Base-by-base conservation (phyloP, 2,113 vertebrate genomes). In the Gavia stellata region DNA sequence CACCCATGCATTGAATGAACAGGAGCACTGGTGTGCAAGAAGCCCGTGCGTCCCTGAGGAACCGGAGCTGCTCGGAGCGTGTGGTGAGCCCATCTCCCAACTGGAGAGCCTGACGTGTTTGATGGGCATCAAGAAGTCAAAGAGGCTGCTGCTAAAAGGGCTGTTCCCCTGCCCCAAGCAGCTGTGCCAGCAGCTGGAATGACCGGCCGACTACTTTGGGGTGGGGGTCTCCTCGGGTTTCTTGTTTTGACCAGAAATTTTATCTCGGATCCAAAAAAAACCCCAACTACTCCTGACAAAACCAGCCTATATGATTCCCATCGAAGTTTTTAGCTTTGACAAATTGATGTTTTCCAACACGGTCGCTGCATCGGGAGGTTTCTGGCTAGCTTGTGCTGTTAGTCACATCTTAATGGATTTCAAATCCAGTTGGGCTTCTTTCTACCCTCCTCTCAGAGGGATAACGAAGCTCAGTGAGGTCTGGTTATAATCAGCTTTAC, bases 391-490 rank as follows among this genome's bases (percentile, higher is more conserved):
- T 93, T 12, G 6, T 61, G 86, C 77, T 89, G 81, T 89, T 85
- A 92, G 91, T 93, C 86, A 86, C 86, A 92, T 63, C 91, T 61
- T 42, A 74, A 34, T 61, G 5, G 14, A 92, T 71, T 86, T 88
- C 44, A 92, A 81, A 96, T 86, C 92, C 96, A 92, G 73, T 59
- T 21, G 65, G 65, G 86, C 49, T 21, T 84, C 95, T 91, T 88
- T 79, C 91, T 88, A 21, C 75, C 73, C 77, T 81, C 31, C 68
- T 81, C 81, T 89, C 73, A 7, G 7, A 71, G 86, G 72, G 55
- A 88, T 62, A 94, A 83, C 5, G 1, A 84, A 92, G 83, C 86
- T 89, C 9, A 0, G 26, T 10, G 75, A 90, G 58, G 77, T 81
- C 88, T 89, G 89, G 40, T 75, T 92, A 81, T 61, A 66, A 74